These are phyloP conservation scores for Myotis myotis DNA, from an alignment of 2,797 vertebrate species.

Conservation along the genomic window DNA sequence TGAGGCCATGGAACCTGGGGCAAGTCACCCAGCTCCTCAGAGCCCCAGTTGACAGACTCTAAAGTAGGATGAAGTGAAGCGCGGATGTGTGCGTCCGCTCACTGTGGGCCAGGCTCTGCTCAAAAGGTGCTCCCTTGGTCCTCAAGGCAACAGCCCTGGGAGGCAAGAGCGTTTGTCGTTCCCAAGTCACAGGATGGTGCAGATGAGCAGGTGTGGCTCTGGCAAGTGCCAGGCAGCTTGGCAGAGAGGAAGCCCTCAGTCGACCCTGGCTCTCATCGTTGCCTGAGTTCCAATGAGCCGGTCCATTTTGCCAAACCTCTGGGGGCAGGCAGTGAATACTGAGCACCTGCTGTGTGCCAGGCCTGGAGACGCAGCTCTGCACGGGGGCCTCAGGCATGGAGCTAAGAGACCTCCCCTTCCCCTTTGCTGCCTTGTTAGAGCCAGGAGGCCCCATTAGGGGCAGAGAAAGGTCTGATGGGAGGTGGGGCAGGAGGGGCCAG, in stretches of 20 bases:
- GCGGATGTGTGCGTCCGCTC: fast-evolving
- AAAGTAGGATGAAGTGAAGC: neutral
- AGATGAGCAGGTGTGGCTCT: fast-evolving
- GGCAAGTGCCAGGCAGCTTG: neutral
- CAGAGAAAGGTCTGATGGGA: neutral
- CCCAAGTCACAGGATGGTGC: neutral
- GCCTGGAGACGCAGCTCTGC: neutral
- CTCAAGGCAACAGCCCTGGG: neutral
- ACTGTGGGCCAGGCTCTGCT: fast-evolving
- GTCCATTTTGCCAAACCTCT: neutral
- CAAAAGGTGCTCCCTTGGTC: neutral
- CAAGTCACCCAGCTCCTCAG: neutral
- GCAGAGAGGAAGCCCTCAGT: fast-evolving
- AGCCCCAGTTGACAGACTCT: fast-evolving
- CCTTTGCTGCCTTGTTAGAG: neutral
- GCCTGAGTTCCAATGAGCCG: neutral
- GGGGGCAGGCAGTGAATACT: neutral
- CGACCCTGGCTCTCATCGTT: neutral
- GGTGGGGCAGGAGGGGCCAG: fast-evolving
- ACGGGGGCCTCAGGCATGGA: neutral
- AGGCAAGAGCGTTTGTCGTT: too few species aligned
- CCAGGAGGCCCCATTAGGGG: neutral
- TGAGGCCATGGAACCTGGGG: neutral
- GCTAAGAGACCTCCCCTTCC: neutral
- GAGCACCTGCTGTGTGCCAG: neutral